These are phyloP conservation scores for Syngnathus scovelli DNA, from an alignment of 2,113 vertebrate genomes.

Conservation along the genomic window DNA sequence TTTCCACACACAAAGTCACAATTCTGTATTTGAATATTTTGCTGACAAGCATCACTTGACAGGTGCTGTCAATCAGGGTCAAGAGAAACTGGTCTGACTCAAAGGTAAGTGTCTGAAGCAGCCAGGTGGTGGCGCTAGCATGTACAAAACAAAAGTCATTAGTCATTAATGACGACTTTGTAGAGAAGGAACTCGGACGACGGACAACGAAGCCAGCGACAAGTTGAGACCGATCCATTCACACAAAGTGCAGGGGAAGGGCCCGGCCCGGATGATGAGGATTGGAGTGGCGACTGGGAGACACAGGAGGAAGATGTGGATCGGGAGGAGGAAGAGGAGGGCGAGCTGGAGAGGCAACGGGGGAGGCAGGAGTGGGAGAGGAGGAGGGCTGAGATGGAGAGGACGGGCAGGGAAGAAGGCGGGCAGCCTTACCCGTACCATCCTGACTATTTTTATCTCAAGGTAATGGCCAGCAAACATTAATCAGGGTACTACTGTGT, in stretches of 20 bases:
- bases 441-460: constrained; percentile 59
- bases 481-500: not conserved
- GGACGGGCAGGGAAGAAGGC: constrained; percentile 34
- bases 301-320: constrained; percentile 54
- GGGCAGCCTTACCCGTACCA: constrained; percentile 46
- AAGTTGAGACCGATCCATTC: not conserved
- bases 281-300: constrained; percentile 55
- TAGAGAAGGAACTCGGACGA: not conserved
- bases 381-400: constrained; percentile 51
- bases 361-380: constrained; percentile 53
- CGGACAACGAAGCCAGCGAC: constrained; percentile 12
- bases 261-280: constrained; percentile 45
- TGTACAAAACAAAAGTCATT: not conserved
- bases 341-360: constrained; percentile 29
- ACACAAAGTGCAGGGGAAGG: not conserved
- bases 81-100: constrained; percentile 55
- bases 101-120: constrained; percentile 46
- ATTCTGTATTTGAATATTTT: not conserved
- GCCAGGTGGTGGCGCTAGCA: not conserved
- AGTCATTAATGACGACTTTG: not conserved
- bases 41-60: constrained; percentile 23
- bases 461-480: constrained; percentile 48
- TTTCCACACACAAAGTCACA: not conserved
- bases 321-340: constrained; percentile 16
- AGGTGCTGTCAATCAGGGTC: constrained; percentile 44